Conservation (phyloP, 2,888 invertebrate genomes). For the Aphidoletes aphidimyza region DNA sequence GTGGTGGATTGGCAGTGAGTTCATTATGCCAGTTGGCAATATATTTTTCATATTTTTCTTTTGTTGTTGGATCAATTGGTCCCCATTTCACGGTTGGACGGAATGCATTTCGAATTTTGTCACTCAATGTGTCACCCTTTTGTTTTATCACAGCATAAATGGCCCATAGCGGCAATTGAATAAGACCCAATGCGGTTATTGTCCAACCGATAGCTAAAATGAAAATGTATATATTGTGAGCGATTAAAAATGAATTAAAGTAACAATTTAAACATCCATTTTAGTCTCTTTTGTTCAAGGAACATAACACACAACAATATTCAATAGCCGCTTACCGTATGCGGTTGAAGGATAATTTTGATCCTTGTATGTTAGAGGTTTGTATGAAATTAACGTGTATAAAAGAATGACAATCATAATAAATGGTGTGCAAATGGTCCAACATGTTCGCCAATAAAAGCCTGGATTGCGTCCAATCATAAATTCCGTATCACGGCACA, state of each 20-base stretch:
- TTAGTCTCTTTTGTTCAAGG: not conserved
- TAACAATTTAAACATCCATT: not conserved
- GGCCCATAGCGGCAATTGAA: constrained; percentile 68
- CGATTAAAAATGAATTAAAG: not conserved
- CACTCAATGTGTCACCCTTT: constrained; percentile 61
- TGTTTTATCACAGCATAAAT: constrained; percentile 63
- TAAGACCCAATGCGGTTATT: constrained; percentile 67
- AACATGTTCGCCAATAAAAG: constrained; percentile 83
- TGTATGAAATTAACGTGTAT: constrained; percentile 74
- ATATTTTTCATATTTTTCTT: constrained; percentile 69
- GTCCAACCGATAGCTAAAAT: constrained; percentile 66
- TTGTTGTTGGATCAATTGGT: constrained; percentile 67
- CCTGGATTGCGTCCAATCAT: constrained; percentile 78
- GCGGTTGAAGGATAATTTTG: constrained; percentile 72
- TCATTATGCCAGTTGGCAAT: constrained; percentile 56
- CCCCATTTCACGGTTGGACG: constrained; percentile 70
- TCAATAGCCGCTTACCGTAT: constrained; percentile 68
- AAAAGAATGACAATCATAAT: constrained; percentile 77
- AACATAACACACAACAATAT: too few relatives aligned
- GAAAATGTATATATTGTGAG: not conserved
- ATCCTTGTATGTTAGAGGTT: constrained; percentile 72
- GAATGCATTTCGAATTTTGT: constrained; percentile 66
- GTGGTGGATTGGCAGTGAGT: not conserved
- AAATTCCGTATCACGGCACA: constrained; percentile 80
- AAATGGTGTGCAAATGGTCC: constrained; percentile 79